phyloP scores from a whole-genome alignment of 2,113 vertebrate species.

The Uria lomvia region DNA sequence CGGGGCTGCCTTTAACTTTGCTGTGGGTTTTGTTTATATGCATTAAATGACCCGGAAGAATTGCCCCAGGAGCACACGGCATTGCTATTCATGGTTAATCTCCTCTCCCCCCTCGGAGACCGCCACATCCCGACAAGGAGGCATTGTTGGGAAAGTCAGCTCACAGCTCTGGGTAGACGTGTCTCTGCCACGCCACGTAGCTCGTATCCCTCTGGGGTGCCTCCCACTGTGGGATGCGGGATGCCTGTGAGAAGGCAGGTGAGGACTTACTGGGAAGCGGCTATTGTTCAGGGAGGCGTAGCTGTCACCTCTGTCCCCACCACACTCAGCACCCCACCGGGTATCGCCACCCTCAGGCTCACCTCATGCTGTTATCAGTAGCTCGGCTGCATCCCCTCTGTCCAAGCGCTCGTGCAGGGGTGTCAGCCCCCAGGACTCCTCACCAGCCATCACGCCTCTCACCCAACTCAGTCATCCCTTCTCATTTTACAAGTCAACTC shows the following conservation, averaged over 20 bases:
- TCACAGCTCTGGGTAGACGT: neutral
- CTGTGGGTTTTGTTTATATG: neutral
- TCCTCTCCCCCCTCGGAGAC: neutral
- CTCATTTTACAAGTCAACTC: neutral
- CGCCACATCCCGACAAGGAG: neutral
- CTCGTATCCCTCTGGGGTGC: neutral
- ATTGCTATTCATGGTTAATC: neutral
- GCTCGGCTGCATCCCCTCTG: neutral
- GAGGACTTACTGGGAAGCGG: neutral
- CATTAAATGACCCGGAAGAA: neutral
- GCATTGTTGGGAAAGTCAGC: neutral
- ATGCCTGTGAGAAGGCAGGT: neutral
- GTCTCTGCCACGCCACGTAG: neutral
- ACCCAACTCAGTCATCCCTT: neutral
- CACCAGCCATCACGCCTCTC: neutral
- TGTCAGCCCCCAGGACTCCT: neutral
- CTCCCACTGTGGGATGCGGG: rapidly evolving
- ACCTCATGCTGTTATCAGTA: neutral
- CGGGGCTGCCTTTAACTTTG: neutral
- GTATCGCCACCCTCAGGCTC: neutral
- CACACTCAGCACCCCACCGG: neutral
- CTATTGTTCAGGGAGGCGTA: neutral
- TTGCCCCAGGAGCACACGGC: neutral
- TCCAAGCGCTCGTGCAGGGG: neutral
- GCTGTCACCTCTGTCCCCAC: neutral